Evolutionary conservation across 1,140 invertebrate species (phyloP), one percentile per base, ranked within the genome.

Genomic region (Notospermus geniculatus): DNA sequence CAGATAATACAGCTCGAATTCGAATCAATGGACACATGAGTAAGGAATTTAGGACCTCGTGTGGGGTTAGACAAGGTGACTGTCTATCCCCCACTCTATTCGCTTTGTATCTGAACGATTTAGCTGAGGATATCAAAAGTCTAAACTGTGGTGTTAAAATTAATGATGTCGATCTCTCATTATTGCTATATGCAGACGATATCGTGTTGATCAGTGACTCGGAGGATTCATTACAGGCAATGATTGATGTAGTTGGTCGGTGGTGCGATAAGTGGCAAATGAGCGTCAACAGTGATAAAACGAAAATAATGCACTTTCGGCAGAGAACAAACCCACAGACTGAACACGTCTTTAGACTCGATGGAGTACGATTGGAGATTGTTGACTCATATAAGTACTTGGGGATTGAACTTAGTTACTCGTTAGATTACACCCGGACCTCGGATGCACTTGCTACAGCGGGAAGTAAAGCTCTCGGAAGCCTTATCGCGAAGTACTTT

Each of bases 261-360:
- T 70, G 65, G 63, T 70, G 68, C 41, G 54, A 55, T 46, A 29
- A 41, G 27, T 69, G 67, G 64, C 25, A 45, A 13, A 52, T 69
- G 17, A 2, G 57, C 2, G 56, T 63, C 0, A 69, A 67, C 43
- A 30, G 54, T 23, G 30, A 32, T 11, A 63, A 69, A 61, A 59
- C 62, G 2, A 69, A 69, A 25, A 30, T 39, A 17, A 54, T 69
- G 15, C 67, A 69, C 39, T 69, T 69, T 36, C 46, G 67, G 19
- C 59, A 27, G 27, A 11, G 0, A 19, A 0, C 22, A 17, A 15
- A 11, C 17, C 13, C 15, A 23, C 25, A 23, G 52, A 64, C 36
- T 15, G 32, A 55, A n/a, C 17, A 17, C 19, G 29, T 46, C 22
- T 66, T 66, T 30, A 61, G 45, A 17, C 30, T 55, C n/a, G 60